phyloP scores from a whole-genome alignment of 2,888 invertebrate species.

The Scaptomyza parva region DNA sequence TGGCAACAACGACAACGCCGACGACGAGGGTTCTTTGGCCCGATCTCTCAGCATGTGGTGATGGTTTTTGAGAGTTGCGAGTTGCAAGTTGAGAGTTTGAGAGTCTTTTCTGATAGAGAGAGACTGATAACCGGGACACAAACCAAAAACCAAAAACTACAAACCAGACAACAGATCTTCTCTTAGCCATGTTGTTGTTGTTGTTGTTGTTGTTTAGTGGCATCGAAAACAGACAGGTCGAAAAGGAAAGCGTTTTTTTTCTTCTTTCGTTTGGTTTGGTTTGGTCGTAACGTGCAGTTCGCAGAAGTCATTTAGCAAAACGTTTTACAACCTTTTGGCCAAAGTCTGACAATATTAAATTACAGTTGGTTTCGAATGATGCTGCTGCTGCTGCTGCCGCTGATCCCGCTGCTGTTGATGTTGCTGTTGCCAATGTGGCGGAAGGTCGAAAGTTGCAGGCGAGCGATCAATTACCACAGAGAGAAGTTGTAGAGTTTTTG shows the following conservation, averaged over 20 bases:
- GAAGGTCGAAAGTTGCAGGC: constrained; percentile 51
- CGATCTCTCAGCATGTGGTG: constrained; percentile 74
- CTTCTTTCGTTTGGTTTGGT: too few species aligned
- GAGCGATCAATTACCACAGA: constrained; percentile 57
- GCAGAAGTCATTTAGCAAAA: constrained; percentile 81
- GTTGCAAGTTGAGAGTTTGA: too few species aligned
- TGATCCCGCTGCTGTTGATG: too few species aligned
- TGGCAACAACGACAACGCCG: constrained; percentile 38
- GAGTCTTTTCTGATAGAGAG: constrained; percentile 62
- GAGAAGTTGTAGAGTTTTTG: constrained; percentile 24
- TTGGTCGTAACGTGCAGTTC: constrained; percentile 62
- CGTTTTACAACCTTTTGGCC: constrained; percentile 76
- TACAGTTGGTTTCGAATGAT: constrained; percentile 61
- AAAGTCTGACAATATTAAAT: constrained; percentile 74
- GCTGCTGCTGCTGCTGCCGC: too few species aligned
- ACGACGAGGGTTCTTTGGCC: constrained; percentile 43
- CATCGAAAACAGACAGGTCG: constrained; percentile 20
- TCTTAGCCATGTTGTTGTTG: constrained; percentile 39
- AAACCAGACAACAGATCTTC: constrained; percentile 59
- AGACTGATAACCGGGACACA: constrained; percentile 68
- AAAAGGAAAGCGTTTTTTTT: constrained; percentile 27
- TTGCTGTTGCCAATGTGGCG: too few species aligned
- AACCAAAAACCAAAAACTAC: too few species aligned
- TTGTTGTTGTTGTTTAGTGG: neutral
- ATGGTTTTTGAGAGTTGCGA: constrained; percentile 30